These are phyloP conservation scores for Drosophila kanekoi DNA, from an alignment of 2,888 invertebrate species.

Conservation along the genomic window DNA sequence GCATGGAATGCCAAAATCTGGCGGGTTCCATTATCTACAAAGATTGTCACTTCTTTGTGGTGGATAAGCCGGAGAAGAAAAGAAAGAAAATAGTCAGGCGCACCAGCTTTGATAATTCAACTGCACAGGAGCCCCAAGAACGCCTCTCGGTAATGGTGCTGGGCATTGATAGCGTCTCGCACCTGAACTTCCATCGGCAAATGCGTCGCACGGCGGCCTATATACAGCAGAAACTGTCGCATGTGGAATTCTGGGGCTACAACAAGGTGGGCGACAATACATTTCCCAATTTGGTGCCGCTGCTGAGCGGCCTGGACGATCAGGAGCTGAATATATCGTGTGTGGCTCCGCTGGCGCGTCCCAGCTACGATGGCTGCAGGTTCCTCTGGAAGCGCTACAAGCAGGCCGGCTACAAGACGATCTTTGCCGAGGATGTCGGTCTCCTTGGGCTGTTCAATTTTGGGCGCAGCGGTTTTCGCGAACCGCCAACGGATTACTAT, in stretches of 20 bases:
- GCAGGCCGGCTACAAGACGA: conserved; percentile 90
- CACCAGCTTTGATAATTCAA: conserved; percentile 31
- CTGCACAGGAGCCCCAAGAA: conserved; percentile 4
- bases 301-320: conserved; percentile 90
- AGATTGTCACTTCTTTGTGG: conserved; percentile 87
- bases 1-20: conserved; percentile 87
- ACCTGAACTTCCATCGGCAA: conserved; percentile 93
- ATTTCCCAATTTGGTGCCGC: conserved; percentile 94
- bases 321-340: conserved; percentile 89
- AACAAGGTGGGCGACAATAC: conserved; percentile 98
- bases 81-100: conserved; percentile 8
- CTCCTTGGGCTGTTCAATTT: conserved; percentile 93
- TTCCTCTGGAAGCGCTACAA: conserved; percentile 94
- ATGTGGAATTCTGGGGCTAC: conserved; percentile 93
- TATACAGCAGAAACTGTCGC: conserved; percentile 85
- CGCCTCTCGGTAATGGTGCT: conserved; percentile 90
- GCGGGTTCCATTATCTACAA: conserved; percentile 87
- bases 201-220: conserved; percentile 90
- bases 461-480: conserved; percentile 90
- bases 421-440: conserved; percentile 93
- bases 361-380: conserved; percentile 91
- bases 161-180: conserved; percentile 94
- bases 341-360: conserved; percentile 86
- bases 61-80: conserved; percentile 79
- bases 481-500: conserved; percentile 94